These are phyloP conservation scores for Macrochelys suwanniensis DNA, from an alignment of 2,797 vertebrate genomes.

Conservation along the genomic window DNA sequence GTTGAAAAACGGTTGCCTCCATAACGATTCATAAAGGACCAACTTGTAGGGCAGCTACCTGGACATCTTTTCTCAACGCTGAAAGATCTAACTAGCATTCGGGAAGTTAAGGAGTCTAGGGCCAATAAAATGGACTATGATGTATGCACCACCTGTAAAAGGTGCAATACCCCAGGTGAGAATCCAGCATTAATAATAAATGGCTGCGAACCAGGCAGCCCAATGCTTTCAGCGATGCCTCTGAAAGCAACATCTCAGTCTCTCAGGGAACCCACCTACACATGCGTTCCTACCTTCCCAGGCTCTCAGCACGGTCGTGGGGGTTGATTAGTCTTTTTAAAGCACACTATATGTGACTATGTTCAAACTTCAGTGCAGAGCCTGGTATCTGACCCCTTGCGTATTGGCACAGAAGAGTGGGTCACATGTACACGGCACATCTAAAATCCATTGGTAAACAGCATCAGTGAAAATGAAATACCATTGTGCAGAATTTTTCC, in stretches of 20 bases:
- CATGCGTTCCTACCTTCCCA: neutral
- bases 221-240: accelerated
- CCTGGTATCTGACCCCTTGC: neutral
- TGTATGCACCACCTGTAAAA: neutral
- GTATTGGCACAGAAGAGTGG: neutral
- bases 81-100: neutral
- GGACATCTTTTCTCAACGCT: neutral
- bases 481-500: neutral
- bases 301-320: accelerated
- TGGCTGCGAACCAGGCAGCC: neutral
- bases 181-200: neutral
- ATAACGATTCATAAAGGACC: neutral
- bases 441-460: neutral
- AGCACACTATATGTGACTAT: neutral
- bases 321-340: accelerated
- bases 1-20: neutral
- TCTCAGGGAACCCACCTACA: neutral
- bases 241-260: accelerated
- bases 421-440: neutral
- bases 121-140: neutral
- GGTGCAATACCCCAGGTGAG: neutral
- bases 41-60: neutral
- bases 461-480: neutral
- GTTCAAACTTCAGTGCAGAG: neutral
- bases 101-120: neutral